These are phyloP conservation scores for Falcaria lacertinaria DNA, from an alignment of 2,888 invertebrate genomes.

Conservation along the genomic window DNA sequence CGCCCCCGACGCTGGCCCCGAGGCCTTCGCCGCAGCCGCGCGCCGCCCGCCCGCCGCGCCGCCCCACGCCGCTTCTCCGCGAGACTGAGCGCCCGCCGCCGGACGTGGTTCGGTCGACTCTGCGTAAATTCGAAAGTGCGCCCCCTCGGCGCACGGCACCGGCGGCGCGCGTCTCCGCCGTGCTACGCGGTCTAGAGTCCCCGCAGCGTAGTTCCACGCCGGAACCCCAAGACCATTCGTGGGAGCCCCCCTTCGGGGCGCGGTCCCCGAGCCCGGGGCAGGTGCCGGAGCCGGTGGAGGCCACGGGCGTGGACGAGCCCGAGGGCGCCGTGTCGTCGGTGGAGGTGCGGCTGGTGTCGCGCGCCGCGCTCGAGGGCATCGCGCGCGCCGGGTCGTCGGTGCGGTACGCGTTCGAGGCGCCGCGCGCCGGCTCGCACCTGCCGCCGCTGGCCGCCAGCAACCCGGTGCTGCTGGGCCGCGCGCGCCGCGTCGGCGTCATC, in stretches of 20 bases:
- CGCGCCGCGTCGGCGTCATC: conserved; percentile 78
- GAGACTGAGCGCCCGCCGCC: conserved; percentile 86
- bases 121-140: conserved; percentile 89
- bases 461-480: conserved; percentile 53
- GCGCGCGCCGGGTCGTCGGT: conserved; percentile 83
- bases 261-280: conserved; percentile 37
- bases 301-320: conserved; percentile 36
- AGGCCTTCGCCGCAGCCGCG: conserved; percentile 56
- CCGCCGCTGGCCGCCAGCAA: conserved; percentile 64
- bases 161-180: conserved; percentile 68
- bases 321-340: conserved; percentile 37
- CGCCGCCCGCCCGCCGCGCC: conserved; percentile 70
- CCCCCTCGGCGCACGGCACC: conserved; percentile 78
- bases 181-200: conserved; percentile 53
- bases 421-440: conserved; percentile 48
- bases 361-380: conserved; percentile 82
- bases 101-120: conserved; percentile 92
- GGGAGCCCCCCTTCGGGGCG: conserved; percentile 5
- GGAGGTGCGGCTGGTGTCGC: conserved; percentile 68
- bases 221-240: conserved; percentile 39
- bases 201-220: conserved; percentile 52
- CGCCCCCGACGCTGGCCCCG: conserved; percentile 70
- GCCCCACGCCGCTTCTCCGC: conserved; percentile 71
- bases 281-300: conserved; percentile 29
- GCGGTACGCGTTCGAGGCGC: conserved; percentile 79